Conservation (phyloP, 1,140 invertebrate genomes). For the Zaprionus africanus region DNA sequence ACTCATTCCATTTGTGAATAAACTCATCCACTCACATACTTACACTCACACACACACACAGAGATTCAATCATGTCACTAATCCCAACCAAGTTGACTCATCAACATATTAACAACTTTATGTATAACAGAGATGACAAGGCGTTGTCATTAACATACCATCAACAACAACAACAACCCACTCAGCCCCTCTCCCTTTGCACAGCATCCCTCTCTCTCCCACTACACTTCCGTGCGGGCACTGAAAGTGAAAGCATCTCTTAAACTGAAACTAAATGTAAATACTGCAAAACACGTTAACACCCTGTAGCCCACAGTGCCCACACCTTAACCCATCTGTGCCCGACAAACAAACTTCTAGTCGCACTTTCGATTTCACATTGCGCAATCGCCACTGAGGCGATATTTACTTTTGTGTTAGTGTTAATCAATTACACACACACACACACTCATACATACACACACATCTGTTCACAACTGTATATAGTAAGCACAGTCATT, state of each 20-base stretch:
- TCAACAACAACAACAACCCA: not conserved
- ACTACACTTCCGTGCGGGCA: slow-evolving; percentile 23
- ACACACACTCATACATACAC: slow-evolving; percentile 7
- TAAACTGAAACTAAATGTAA: slow-evolving; percentile 53
- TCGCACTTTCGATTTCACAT: slow-evolving; percentile 46
- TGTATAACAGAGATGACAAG: slow-evolving; percentile 30
- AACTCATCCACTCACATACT: not conserved
- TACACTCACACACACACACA: not conserved
- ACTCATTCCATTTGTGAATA: slow-evolving; percentile 30
- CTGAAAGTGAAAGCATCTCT: slow-evolving; percentile 73
- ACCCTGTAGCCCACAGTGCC: slow-evolving; percentile 11
- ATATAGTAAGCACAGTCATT: slow-evolving; percentile 51
- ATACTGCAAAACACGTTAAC: slow-evolving; percentile 37
- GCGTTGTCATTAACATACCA: slow-evolving; percentile 18
- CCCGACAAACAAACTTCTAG: slow-evolving; percentile 36
- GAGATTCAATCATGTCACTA: slow-evolving; percentile 18
- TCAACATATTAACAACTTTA: slow-evolving; percentile 29
- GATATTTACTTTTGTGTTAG: slow-evolving; percentile 31
- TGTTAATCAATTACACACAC: slow-evolving; percentile 2
- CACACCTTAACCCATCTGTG: slow-evolving; percentile 24
- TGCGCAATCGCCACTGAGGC: slow-evolving; percentile 26
- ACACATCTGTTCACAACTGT: slow-evolving; percentile 16
- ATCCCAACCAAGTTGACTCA: slow-evolving; percentile 1
- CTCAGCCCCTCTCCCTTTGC: not conserved
- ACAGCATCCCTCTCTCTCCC: not conserved